Evolutionary conservation across 2,797 vertebrate genomes (phyloP), one percentile per base, ranked within the genome.

Genomic region (Coluber constrictor): DNA sequence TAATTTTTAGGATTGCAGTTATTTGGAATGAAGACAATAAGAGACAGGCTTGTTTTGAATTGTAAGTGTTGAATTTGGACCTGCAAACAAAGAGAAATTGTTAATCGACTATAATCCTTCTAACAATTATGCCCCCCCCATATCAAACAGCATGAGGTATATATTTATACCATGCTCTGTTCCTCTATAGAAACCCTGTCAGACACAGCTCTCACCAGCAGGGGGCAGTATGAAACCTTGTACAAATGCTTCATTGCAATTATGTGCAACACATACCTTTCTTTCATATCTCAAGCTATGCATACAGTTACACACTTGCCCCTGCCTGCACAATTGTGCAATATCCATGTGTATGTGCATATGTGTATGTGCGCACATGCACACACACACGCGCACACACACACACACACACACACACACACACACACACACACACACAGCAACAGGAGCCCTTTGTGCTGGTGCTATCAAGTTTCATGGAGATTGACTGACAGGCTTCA

Each of bases 401-500:
- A 57, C 60, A 56, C 61, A 20, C 15, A 60, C 18, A 83, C n/a
- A n/a, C n/a, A n/a, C n/a, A n/a, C n/a, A n/a, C n/a, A n/a, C n/a
- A n/a, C n/a, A n/a, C 25, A 9, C 3, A 2, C 60, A 3, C 60
- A 57, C 60, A 56, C 61, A 20, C 15, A 60, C 18, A 83, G 47
- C 74, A 88, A 9, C 56, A 20, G 29, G 63, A 74, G 90, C 90
- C n/a, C 47, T 91, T 91, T 91, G 57, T 13, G 7, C n/a, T 8
- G 23, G 32, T 60, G 32, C 25, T 61, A 66, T 93, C 87, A 51
- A 16, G 25, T 93, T 93, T 91, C 90, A 23, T 55, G 57, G 57
- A 74, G 90, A 89, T 89, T 90, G 88, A 56, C 11, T 93, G 91
- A 91, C 87, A 56, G 2, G 3, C 47, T 91, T 93, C 88, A 57